Evolutionary conservation across 2,113 vertebrate species (phyloP), one percentile per base, ranked within the genome.

Genomic region (Myrmecobius fasciatus): DNA sequence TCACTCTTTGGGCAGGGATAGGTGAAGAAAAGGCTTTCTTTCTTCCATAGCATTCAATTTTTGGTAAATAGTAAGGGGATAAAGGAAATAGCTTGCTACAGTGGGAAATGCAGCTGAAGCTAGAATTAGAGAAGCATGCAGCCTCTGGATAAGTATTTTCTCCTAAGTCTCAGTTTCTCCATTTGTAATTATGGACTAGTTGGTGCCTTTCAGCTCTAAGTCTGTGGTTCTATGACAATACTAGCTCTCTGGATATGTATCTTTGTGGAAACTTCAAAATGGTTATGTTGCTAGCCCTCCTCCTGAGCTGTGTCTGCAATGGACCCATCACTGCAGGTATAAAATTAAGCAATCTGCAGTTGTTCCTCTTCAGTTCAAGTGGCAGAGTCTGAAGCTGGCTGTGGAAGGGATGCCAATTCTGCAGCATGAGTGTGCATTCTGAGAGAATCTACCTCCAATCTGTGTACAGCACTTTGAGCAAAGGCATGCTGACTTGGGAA

Each of bases 381-480:
- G 67, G 67, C 6, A 43, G 67, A 83, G n/a, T 83, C 67, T 43
- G n/a, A 43, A 83, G 67, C 67, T 83, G 5, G n/a, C n/a, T 43
- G 67, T 6, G 67, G 67, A 83, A 43, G n/a, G 43, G 67, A 43
- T 83, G 67, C 67, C 67, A 83, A 24, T n/a, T 83, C 67, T 83
- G 67, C 67, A 83, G 67, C n/a, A 83, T 83, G 67, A 83, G 67
- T 83, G n/a, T 83, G 67, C 67, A 83, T 83, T 83, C 67, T 83
- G 17, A 83, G 67, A 83, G 67, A 22, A 43, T 83, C 67, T 43
- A 22, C n/a, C n/a, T 83, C 67, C 67, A 83, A 43, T 83, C n/a
- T 83, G 36, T 83, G n/a, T n/a, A 22, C 20, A 83, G 67, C 36
- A n/a, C 60, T n/a, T 36, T 2, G 12, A 75, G 60, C 60, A 75